phyloP scores from a whole-genome alignment of 1,140 invertebrate genomes.

The Lordiphosa stackelbergi region DNA sequence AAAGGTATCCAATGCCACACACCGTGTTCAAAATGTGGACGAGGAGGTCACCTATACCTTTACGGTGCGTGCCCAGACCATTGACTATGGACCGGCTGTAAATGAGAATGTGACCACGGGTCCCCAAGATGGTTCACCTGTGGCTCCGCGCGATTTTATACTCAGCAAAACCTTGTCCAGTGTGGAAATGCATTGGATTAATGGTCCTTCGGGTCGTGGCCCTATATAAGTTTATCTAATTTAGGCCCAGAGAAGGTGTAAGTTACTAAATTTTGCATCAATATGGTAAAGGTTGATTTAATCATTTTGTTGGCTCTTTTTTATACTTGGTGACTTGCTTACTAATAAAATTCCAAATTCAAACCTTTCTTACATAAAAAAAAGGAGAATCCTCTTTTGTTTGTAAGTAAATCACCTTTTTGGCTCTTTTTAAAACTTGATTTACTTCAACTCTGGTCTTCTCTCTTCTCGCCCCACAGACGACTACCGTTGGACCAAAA shows the following conservation, averaged over 20 bases:
- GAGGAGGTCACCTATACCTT: conserved; percentile 96
- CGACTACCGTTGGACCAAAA: conserved; percentile 92
- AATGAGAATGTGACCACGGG: conserved; percentile 93
- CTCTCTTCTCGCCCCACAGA: conserved; percentile 79
- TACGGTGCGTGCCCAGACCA: conserved; percentile 92
- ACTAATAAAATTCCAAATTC: conserved; percentile 1
- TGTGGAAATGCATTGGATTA: conserved; percentile 92
- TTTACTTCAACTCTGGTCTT: too few species aligned
- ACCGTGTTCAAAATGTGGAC: conserved; percentile 90
- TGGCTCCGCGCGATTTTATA: conserved; percentile 84
- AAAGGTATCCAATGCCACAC: conserved; percentile 88
- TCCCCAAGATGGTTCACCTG: conserved; percentile 94
- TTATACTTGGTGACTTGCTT: conserved; percentile 49
- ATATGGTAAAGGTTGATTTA: neutral
- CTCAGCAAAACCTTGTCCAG: conserved; percentile 88
- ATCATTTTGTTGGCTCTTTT: conserved; percentile 15
- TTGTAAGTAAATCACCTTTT: conserved; percentile 64
- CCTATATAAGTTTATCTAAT: conserved; percentile 95
- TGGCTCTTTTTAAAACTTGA: too few species aligned
- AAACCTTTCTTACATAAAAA: conserved; percentile 66
- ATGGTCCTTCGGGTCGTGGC: conserved; percentile 89
- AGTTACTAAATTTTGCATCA: conserved; percentile 27
- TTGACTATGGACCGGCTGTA: conserved; percentile 87
- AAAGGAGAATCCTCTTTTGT: conserved; percentile 74
- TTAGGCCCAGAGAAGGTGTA: conserved; percentile 92